Conservation (phyloP, 2,888 invertebrate species). For the Heteropelma amictum region DNA sequence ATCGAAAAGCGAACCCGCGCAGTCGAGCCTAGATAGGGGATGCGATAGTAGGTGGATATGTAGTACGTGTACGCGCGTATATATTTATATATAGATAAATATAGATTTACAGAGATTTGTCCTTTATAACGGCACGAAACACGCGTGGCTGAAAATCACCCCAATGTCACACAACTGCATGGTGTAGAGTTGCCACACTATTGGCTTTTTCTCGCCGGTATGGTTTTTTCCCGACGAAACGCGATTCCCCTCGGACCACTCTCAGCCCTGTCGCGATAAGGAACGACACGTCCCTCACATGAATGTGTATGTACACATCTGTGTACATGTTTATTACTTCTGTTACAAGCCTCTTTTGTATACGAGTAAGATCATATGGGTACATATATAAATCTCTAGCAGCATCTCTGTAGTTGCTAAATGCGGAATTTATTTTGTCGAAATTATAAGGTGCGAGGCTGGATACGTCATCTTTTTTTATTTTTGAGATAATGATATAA, state of each 20-base stretch:
- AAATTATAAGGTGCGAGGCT: no score
- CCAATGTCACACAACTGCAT: constrained; percentile 12
- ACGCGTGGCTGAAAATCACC: constrained; percentile 17
- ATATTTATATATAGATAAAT: background rate
- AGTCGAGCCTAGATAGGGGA: constrained; percentile 69
- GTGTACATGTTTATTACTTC: background rate
- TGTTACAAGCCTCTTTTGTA: background rate
- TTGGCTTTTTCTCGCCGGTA: constrained; percentile 21
- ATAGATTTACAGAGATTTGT: constrained; percentile 23
- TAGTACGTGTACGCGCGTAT: background rate
- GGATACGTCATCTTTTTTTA: no score
- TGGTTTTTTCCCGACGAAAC: constrained; percentile 47
- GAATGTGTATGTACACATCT: background rate
- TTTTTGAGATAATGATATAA: no score
- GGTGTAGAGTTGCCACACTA: constrained; percentile 3
- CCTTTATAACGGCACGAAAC: constrained; percentile 33
- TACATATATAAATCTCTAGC: no score
- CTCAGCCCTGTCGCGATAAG: constrained; percentile 56
- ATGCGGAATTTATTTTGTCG: background rate
- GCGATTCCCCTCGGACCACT: constrained; percentile 62
- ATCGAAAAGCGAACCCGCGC: constrained; percentile 66
- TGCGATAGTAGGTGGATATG: constrained; percentile 5
- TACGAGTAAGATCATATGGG: no score
- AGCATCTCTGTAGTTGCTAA: no score
- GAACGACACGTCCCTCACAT: constrained; percentile 17